Conservation (phyloP, 2,113 vertebrate genomes). For the Spilogale gracilis region DNA sequence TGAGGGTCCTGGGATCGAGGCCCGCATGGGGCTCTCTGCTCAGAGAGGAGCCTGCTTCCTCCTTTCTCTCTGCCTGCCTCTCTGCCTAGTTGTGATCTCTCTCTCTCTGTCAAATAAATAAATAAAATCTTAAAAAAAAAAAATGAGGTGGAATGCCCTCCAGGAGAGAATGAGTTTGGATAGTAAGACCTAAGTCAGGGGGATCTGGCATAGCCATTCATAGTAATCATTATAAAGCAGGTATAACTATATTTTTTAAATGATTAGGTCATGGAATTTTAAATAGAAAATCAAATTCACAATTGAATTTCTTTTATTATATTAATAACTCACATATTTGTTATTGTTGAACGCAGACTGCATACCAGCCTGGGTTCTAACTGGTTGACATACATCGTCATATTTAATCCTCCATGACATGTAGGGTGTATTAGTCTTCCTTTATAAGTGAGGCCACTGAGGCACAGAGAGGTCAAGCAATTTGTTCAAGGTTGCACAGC, state of each 20-base stretch:
- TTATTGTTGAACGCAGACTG: background rate
- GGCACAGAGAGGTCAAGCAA: conserved; percentile 2
- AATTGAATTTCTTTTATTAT: background rate
- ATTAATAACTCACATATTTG: background rate
- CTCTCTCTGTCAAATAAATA: too few relatives aligned
- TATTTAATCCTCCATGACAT: background rate
- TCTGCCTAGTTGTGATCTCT: too few relatives aligned
- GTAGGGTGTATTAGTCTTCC: background rate
- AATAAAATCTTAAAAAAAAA: background rate
- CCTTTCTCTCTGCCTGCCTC: too few relatives aligned
- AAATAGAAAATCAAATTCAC: conserved; percentile 31
- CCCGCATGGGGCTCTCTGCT: too few relatives aligned
- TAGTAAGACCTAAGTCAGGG: background rate
- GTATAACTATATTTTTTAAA: background rate
- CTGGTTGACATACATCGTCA: background rate
- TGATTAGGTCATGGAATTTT: background rate
- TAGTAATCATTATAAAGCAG: background rate
- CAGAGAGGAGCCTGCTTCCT: too few relatives aligned
- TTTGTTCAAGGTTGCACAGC: background rate
- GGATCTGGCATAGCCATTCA: background rate
- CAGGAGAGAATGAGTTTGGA: background rate
- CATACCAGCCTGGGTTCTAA: background rate
- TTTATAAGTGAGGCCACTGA: background rate
- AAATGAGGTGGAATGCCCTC: background rate
- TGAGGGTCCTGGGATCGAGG: too few relatives aligned